These are phyloP conservation scores for Salvator merianae DNA, from an alignment of 2,113 vertebrate species.

Conservation along the genomic window DNA sequence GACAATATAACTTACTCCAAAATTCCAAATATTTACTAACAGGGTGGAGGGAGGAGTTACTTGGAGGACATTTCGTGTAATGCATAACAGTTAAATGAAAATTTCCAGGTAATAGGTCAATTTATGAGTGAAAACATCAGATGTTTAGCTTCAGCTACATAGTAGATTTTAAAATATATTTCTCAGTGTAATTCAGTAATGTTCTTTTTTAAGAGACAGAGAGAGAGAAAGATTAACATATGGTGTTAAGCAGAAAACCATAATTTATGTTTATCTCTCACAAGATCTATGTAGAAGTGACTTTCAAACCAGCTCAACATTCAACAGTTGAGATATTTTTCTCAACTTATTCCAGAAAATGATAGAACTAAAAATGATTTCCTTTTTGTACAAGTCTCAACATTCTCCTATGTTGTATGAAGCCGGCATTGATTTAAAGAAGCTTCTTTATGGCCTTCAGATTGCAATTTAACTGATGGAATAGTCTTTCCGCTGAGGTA, in stretches of 20 bases:
- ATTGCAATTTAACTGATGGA: slow-evolving; percentile 31
- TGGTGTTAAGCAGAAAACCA: not conserved
- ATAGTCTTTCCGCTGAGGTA: too few species aligned
- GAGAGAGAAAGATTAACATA: not conserved
- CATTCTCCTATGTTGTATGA: slow-evolving; percentile 17
- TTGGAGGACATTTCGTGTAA: slow-evolving; percentile 17
- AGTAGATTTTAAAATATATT: not conserved
- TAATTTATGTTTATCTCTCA: slow-evolving; percentile 32
- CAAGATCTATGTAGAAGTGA: slow-evolving; percentile 3
- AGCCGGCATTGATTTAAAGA: not conserved
- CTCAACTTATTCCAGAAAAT: slow-evolving; percentile 20
- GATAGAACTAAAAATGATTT: slow-evolving; percentile 36
- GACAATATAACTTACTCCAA: not conserved
- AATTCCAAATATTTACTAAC: slow-evolving; percentile 18
- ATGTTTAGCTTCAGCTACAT: not conserved
- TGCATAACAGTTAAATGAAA: slow-evolving; percentile 8
- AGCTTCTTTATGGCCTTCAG: slow-evolving; percentile 1
- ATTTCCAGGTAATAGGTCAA: slow-evolving; percentile 10
- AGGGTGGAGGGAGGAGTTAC: not conserved
- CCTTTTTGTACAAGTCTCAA: not conserved
- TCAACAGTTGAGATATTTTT: slow-evolving; percentile 5
- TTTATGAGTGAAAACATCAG: not conserved
- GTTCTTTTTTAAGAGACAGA: not conserved
- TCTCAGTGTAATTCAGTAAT: not conserved
- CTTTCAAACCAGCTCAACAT: slow-evolving; percentile 24